Conservation (phyloP, 2,888 invertebrate genomes). For the Drosophila gaucha region DNA sequence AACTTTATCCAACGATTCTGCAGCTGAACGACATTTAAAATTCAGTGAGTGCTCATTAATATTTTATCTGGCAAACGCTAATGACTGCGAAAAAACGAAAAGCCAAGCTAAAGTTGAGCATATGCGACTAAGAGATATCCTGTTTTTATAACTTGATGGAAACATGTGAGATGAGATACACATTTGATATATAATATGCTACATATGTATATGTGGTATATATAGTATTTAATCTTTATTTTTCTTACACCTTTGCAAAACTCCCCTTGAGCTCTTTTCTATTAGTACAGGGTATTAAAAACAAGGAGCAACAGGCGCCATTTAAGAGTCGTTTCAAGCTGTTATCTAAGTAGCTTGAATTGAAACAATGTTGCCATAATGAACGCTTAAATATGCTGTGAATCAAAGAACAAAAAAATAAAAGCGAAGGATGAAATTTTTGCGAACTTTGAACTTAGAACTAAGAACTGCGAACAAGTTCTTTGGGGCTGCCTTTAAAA, state of each 20-base stretch:
- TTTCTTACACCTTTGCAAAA: fast-evolving
- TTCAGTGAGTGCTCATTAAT: constrained; percentile 49
- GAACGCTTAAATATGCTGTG: constrained; percentile 49
- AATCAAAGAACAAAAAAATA: constrained; percentile 21
- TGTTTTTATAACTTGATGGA: not conserved
- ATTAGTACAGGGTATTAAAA: not conserved
- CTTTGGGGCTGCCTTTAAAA: not conserved
- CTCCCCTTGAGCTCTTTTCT: not conserved
- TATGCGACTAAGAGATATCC: not conserved
- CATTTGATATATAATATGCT: not conserved
- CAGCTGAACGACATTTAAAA: constrained; percentile 22
- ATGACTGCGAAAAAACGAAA: constrained; percentile 26
- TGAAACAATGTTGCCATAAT: constrained; percentile 54
- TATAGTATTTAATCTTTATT: not conserved
- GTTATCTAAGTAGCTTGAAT: constrained; percentile 1
- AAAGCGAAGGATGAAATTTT: constrained; percentile 42
- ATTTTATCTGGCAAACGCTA: constrained; percentile 53
- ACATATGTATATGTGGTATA: not conserved
- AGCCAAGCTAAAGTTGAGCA: not conserved
- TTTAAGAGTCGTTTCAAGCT: constrained; percentile 3
- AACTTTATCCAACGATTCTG: not conserved
- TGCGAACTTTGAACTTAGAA: constrained; percentile 14
- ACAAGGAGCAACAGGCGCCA: constrained; percentile 5
- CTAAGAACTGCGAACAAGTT: not conserved
- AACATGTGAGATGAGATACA: not conserved